Evolutionary conservation across 2,888 invertebrate genomes (phyloP).

Genomic region (Orgyia antiqua): DNA sequence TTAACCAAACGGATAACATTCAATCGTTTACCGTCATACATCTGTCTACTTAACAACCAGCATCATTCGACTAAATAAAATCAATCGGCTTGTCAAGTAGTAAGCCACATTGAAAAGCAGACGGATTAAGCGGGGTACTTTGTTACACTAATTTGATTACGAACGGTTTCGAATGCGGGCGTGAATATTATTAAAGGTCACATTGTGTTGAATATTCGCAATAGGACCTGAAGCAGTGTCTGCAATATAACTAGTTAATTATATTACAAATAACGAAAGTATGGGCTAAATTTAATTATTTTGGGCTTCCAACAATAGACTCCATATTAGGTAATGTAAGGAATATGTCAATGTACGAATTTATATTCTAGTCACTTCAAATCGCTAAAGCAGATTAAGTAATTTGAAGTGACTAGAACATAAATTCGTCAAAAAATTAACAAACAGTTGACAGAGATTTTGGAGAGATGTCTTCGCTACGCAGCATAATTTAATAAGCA

Average conservation of each 20-base stretch:
- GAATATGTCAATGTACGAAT: too few species aligned
- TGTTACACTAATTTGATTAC: slow-evolving; percentile 35
- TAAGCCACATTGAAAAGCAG: slow-evolving; percentile 10
- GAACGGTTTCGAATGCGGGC: slow-evolving; percentile 33
- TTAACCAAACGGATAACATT: neutral
- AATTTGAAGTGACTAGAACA: too few species aligned
- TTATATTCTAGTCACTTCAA: too few species aligned
- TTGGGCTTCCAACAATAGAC: too few species aligned
- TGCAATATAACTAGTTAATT: slow-evolving; percentile 14
- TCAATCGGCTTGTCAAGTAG: slow-evolving; percentile 25
- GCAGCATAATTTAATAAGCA: too few species aligned
- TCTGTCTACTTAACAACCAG: slow-evolving; percentile 15
- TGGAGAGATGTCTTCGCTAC: too few species aligned
- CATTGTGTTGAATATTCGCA: slow-evolving; percentile 10
- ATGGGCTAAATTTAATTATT: neutral
- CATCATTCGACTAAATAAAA: slow-evolving; percentile 34
- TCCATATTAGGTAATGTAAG: too few species aligned
- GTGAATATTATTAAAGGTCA: slow-evolving; percentile 15
- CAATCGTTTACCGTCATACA: slow-evolving; percentile 13
- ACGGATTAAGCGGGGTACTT: slow-evolving; percentile 1
- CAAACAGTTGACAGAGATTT: too few species aligned
- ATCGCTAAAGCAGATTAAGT: too few species aligned
- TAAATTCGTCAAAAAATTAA: too few species aligned
- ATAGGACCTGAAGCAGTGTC: slow-evolving; percentile 9
- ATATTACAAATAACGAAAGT: slow-evolving; percentile 18